Base-by-base conservation (phyloP, 2,888 invertebrate genomes). In the Mactromeris polynyma region DNA sequence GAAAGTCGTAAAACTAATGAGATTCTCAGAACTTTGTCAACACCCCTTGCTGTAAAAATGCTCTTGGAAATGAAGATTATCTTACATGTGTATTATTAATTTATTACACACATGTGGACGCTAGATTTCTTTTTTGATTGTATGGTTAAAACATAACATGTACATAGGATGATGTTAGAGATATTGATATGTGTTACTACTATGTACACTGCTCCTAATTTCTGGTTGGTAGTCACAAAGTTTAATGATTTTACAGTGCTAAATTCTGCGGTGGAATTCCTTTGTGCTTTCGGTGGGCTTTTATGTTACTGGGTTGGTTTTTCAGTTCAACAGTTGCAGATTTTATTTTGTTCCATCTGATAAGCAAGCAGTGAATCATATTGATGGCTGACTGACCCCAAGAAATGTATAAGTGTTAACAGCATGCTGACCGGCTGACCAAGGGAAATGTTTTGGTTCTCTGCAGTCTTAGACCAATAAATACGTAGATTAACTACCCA, bases 311-410 rank as follows among this genome's bases (percentile, higher is more conserved):
- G 46, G 6, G 46, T 46, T 46, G 14, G 46, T 46, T 46, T 46
- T 11, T 46, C 46, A 46, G 46, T 17, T 46, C 14, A 14, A 46
- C 11, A 6, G 26, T 64, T 26, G 26, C 58, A 64, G 58, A 26
- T 64, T 64, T 64, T 64, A 64, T 64, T 64, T 64, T 64, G 26
- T 64, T 64, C 58, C 58, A 64, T 64, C 58, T 64, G 58, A 64
- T 64, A 64, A 64, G 58, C 58, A 4, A n/a, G 26, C 58, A 9
- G n/a, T 64, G 58, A 26, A 64, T 64, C 58, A 64, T 21, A 26
- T 64, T 11, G 58, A 26, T 11, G 9, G 26, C 26, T 64, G 26
- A 64, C 21, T 64, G 58, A 26, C 6, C 17, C 2, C 14, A 42
- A 7, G 42, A 46, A 17, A 11, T 46, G 46, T 46, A 46, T 17